Base-by-base conservation (phyloP, 1,140 invertebrate genomes). In the Aricia agestis region DNA sequence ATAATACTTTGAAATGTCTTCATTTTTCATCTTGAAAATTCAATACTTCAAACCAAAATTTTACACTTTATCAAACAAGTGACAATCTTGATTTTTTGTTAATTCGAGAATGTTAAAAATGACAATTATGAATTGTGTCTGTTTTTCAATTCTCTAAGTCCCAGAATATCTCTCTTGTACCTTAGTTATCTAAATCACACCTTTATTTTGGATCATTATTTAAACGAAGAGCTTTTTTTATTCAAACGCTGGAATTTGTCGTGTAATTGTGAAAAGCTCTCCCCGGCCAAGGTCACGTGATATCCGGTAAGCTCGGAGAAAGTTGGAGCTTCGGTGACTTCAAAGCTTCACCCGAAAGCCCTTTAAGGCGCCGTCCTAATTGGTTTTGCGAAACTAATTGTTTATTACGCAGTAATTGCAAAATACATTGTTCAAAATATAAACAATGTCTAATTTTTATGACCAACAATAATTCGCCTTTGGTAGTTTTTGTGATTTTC, bases 241-340 rank as follows among this genome's bases (percentile, higher is more conserved):
- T 19, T 63, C 19, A 31, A 63, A 25, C 10, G 6, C 59, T 63
- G 59, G 59, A 63, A 63, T 63, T 63, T 63, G 59, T 63, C 59
- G 19, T 63, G 19, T 63, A 25, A 63, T 63, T 63, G 59, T 63
- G 59, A 63, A 63, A 19, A 63, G 59, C 59, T 63, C 59, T 63
- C 19, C 18, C 59, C 59, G 18, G 7, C 59, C 59, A 63, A 63
- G 59, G 59, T 63, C 59, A 63, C 18, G 6, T 17, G 19, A 63
- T 63, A 63, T 63, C 59, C 59, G 59, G 59, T 11, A 11, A 63
- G 18, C 19, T 19, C 19, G 18, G 59, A 63, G 59, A 63, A 63
- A 63, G 59, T 18, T 9, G 18, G 10, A 63, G 59, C 19, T 63
- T 63, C 59, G 59, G 59, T 18, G 59, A 63, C 59, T 63, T 63